Percentiles rank a stretch among this genome's conserved stretches.
phyloP scores from a whole-genome alignment of 2,797 vertebrate species.

The Luscinia megarhynchos region DNA sequence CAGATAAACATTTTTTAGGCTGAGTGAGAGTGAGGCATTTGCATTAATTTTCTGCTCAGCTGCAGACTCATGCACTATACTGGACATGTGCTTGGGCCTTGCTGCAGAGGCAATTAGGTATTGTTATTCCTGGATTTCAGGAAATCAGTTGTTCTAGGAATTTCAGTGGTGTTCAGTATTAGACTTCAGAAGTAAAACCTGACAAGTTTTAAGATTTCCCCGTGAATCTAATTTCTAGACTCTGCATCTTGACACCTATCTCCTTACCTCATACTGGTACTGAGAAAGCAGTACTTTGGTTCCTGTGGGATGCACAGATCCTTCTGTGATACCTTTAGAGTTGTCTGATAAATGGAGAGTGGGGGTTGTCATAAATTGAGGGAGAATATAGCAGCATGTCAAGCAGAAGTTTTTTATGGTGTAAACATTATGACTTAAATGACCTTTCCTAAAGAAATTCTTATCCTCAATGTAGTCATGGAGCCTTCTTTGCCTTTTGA shows the following conservation, averaged over 20 bases:
- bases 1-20: neutral
- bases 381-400: neutral
- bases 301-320: neutral
- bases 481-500: neutral
- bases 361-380: neutral
- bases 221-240: neutral
- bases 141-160: neutral
- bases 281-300: neutral
- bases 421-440: neutral
- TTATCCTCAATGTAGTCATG: neutral
- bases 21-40: neutral
- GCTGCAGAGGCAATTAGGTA: neutral
- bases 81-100: neutral
- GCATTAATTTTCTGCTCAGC: neutral
- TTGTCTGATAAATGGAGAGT: neutral
- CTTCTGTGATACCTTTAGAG: neutral
- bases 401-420: neutral
- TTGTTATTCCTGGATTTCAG: neutral
- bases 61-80: accelerated
- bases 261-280: neutral
- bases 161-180: neutral
- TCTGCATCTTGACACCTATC: neutral
- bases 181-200: neutral
- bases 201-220: neutral
- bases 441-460: neutral